phyloP scores from a whole-genome alignment of 2,113 vertebrate genomes.

The Prunella fulvescens region DNA sequence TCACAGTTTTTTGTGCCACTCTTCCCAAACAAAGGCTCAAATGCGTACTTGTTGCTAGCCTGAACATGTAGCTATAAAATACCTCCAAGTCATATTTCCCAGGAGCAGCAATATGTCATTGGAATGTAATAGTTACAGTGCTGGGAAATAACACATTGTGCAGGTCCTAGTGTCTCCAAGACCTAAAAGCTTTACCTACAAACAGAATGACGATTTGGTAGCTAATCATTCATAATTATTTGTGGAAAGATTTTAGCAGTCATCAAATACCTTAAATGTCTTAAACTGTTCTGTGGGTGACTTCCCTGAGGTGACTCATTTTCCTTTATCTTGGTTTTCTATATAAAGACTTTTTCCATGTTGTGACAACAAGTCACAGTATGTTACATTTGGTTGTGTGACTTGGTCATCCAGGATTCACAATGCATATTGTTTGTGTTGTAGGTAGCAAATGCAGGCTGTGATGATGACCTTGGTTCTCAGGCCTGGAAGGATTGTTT shows the following conservation, averaged over 20 bases:
- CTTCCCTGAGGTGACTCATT: neutral
- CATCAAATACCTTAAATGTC: neutral
- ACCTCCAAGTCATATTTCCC: neutral
- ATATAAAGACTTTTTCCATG: neutral
- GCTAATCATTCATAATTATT: neutral
- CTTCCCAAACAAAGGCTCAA: neutral
- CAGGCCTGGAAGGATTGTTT: neutral
- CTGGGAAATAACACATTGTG: neutral
- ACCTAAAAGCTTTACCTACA: neutral
- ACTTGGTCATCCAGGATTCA: neutral
- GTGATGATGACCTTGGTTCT: neutral
- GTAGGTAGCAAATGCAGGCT: neutral
- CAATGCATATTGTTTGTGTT: accelerated
- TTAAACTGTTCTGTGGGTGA: neutral
- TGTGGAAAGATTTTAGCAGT: neutral
- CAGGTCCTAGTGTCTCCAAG: neutral
- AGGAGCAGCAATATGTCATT: neutral
- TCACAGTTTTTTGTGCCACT: neutral
- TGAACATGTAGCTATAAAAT: neutral
- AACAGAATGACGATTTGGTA: neutral
- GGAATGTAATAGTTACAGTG: neutral
- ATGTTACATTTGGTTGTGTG: neutral
- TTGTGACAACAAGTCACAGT: neutral
- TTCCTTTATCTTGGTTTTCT: neutral
- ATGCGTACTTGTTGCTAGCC: neutral